A percentile compares a stretch with the other conserved stretches of the same genome.
Conservation (phyloP, 2,888 invertebrate genomes). For the Halictus quadricinctus region DNA sequence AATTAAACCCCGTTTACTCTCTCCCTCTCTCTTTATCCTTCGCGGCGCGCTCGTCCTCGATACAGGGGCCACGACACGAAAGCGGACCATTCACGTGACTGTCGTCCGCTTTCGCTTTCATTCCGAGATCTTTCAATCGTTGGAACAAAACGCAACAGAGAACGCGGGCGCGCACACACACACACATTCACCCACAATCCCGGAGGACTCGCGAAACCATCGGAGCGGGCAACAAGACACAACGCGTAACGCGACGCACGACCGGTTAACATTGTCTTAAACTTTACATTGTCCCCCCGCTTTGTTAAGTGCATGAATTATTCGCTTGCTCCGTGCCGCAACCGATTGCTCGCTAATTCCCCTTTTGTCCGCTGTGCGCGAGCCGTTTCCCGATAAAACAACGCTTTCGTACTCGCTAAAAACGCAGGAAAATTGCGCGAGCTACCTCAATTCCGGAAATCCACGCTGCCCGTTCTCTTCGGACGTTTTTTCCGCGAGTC, state of each 20-base stretch:
- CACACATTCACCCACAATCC: neutral
- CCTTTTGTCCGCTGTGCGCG: constrained; percentile 51
- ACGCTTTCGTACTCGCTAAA: constrained; percentile 5
- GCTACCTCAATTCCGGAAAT: neutral
- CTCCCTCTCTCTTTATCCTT: no score
- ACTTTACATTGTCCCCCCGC: constrained; percentile 70
- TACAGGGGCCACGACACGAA: neutral
- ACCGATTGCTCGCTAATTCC: constrained; percentile 61
- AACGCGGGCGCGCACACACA: neutral
- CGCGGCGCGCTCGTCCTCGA: neutral
- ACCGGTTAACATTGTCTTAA: constrained; percentile 63
- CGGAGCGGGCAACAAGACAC: constrained; percentile 49
- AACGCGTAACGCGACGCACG: constrained; percentile 57
- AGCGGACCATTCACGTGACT: neutral
- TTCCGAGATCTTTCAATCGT: constrained; percentile 53
- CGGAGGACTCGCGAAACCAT: constrained; percentile 41
- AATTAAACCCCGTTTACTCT: constrained; percentile 15
- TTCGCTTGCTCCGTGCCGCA: constrained; percentile 47
- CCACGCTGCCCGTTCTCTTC: neutral
- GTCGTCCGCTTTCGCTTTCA: constrained; percentile 30
- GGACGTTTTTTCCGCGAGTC: neutral
- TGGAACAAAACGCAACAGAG: constrained; percentile 27
- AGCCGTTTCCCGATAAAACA: constrained; percentile 24
- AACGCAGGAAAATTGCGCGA: neutral
- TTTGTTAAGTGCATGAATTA: constrained; percentile 62